Evolutionary conservation across 2,797 vertebrate species (phyloP).

Genomic region (Orestias chungarensis): DNA sequence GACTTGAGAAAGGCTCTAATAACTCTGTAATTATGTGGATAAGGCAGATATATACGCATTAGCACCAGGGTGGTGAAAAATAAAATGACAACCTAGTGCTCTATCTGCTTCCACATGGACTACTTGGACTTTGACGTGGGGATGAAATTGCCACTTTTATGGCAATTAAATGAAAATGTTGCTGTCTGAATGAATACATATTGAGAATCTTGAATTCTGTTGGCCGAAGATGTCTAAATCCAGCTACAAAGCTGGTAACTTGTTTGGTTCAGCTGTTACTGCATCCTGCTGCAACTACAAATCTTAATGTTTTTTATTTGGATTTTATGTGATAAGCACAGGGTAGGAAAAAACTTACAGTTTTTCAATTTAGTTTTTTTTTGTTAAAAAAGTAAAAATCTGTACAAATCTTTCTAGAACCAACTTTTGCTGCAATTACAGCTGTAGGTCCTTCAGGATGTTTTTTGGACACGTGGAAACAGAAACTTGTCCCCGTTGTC

Average conservation of each 20-base stretch:
- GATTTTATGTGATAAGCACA: neutral
- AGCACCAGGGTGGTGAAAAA: slow-evolving; percentile 58
- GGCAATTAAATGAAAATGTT: slow-evolving; percentile 22
- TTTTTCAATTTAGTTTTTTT: neutral
- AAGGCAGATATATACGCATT: slow-evolving; percentile 59
- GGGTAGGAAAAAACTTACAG: neutral
- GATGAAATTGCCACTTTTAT: slow-evolving; percentile 48
- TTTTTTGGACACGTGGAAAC: too few species aligned
- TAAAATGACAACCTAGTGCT: slow-evolving; percentile 62
- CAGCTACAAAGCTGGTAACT: slow-evolving; percentile 31
- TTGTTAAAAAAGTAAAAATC: neutral
- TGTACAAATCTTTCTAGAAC: neutral
- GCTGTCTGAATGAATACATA: slow-evolving; percentile 9
- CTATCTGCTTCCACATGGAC: slow-evolving; percentile 35
- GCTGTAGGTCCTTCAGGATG: too few species aligned
- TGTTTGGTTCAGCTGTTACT: neutral
- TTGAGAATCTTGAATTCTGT: slow-evolving; percentile 38
- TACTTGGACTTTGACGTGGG: slow-evolving; percentile 53
- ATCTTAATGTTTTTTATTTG: neutral
- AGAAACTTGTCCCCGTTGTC: too few species aligned
- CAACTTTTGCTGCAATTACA: too few species aligned
- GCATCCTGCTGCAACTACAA: neutral
- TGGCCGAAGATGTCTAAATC: slow-evolving; percentile 51
- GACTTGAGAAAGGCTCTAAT: slow-evolving; percentile 75
- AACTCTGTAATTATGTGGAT: slow-evolving; percentile 78